Evolutionary conservation across 2,888 invertebrate species (phyloP).

Genomic region (Idaea dimidiata): DNA sequence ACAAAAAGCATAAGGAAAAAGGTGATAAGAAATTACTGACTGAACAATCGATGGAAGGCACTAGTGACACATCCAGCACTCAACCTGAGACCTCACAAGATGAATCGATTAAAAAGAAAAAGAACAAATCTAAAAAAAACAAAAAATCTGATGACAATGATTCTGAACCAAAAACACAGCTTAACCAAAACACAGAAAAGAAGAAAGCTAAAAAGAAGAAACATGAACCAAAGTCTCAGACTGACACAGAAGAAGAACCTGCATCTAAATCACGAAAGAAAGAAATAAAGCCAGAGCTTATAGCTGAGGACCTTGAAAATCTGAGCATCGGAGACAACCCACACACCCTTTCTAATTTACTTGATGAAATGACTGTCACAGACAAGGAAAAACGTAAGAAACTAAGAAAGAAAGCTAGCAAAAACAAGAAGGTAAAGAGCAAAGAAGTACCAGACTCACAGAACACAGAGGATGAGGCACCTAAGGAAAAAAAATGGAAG

Average conservation of each 20-base stretch:
- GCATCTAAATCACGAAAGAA: slow-evolving; percentile 44
- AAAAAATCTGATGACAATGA: slow-evolving; percentile 27
- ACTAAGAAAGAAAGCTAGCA: slow-evolving; percentile 43
- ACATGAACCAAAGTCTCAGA: slow-evolving; percentile 25
- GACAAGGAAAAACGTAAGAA: slow-evolving; percentile 59
- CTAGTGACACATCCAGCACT: slow-evolving; percentile 16
- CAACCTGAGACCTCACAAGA: slow-evolving; percentile 22
- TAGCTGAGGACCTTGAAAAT: slow-evolving; percentile 58
- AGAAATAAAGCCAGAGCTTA: slow-evolving; percentile 48
- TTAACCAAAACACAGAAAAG: background rate
- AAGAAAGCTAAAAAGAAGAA: slow-evolving; percentile 55
- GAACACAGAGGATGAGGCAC: slow-evolving; percentile 32
- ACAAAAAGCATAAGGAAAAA: slow-evolving; percentile 14
- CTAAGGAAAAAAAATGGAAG: slow-evolving; percentile 61
- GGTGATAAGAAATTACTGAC: slow-evolving; percentile 7
- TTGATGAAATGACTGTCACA: slow-evolving; percentile 68
- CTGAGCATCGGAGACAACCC: slow-evolving; percentile 66
- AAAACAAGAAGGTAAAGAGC: slow-evolving; percentile 36
- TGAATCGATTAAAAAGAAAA: slow-evolving; percentile 33
- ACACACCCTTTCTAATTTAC: slow-evolving; percentile 56
- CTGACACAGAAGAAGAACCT: slow-evolving; percentile 42
- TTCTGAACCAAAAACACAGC: slow-evolving; percentile 24
- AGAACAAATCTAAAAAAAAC: slow-evolving; percentile 34
- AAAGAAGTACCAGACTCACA: slow-evolving; percentile 31
- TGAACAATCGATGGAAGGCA: slow-evolving; percentile 17